These are phyloP conservation scores for Carabus problematicus DNA, from an alignment of 2,888 invertebrate species.

Conservation along the genomic window DNA sequence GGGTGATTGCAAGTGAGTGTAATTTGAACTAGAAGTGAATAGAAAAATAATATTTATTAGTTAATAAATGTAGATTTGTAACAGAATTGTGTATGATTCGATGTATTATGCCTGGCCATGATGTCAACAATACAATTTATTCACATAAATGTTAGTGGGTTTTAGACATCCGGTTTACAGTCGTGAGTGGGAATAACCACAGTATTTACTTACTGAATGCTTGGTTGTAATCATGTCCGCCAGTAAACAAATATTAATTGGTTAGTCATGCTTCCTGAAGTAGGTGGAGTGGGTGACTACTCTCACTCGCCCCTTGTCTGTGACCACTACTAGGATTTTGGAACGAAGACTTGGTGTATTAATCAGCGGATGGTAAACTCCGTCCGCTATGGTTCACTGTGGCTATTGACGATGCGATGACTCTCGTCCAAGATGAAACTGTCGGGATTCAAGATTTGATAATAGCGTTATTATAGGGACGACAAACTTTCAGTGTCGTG, in stretches of 20 bases:
- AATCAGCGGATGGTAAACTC: no score
- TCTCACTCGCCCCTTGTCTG: conserved; percentile 8
- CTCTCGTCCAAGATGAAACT: background rate
- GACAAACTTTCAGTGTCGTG: conserved; percentile 20
- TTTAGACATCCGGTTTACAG: no score
- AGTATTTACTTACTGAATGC: conserved; percentile 14
- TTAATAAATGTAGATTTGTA: no score
- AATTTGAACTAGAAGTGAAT: no score
- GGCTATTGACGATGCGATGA: background rate
- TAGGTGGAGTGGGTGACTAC: no score
- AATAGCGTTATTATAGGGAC: conserved; percentile 30
- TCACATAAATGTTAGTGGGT: no score
- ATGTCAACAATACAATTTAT: no score
- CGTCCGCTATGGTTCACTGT: no score
- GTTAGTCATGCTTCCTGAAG: conserved; percentile 6
- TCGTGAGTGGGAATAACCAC: no score
- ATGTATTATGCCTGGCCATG: no score
- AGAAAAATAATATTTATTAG: no score
- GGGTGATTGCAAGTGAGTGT: background rate
- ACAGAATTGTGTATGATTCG: no score
- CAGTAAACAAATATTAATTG: conserved; percentile 34
- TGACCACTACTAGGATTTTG: conserved; percentile 18
- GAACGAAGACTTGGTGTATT: background rate
- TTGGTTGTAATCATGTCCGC: conserved; percentile 3
- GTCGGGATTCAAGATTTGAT: conserved; percentile 19